These are phyloP conservation scores for Dromius quadrimaculatus DNA, from an alignment of 2,888 invertebrate species.

Conservation along the genomic window DNA sequence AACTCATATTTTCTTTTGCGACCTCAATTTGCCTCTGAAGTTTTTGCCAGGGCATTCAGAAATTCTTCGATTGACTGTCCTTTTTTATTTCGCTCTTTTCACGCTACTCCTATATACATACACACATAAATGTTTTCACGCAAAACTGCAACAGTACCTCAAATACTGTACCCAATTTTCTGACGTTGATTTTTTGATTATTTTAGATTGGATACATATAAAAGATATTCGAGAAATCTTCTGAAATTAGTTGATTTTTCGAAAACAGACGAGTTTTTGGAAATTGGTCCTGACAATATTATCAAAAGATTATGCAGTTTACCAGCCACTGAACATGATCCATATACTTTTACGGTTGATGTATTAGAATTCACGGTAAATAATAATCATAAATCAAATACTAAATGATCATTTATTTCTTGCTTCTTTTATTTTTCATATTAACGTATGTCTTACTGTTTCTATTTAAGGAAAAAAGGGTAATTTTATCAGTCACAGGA, in stretches of 20 bases:
- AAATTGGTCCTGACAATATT: slow-evolving; percentile 62
- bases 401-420: slow-evolving; percentile 7
- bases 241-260: slow-evolving; percentile 63
- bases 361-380: slow-evolving; percentile 70
- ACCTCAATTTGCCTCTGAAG: no score
- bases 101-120: no score
- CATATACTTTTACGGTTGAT: slow-evolving; percentile 76
- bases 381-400: neutral
- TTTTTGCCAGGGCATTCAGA: no score
- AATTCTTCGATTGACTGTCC: no score
- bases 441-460: slow-evolving; percentile 1
- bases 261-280: slow-evolving; percentile 59
- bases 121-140: no score
- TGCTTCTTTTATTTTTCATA: slow-evolving; percentile 26
- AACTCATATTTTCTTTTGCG: no score
- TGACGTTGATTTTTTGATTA: neutral
- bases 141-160: neutral
- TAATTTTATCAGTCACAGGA: slow-evolving; percentile 75
- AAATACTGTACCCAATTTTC: neutral
- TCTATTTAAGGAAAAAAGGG: slow-evolving; percentile 63
- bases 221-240: slow-evolving; percentile 68
- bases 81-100: no score
- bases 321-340: slow-evolving; percentile 76
- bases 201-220: slow-evolving; percentile 64
- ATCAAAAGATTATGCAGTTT: slow-evolving; percentile 67